A percentile compares a stretch with the other conserved stretches of the same genome.
These are phyloP conservation scores for Apodemia duryi DNA, from an alignment of 2,888 invertebrate species.

Conservation along the genomic window DNA sequence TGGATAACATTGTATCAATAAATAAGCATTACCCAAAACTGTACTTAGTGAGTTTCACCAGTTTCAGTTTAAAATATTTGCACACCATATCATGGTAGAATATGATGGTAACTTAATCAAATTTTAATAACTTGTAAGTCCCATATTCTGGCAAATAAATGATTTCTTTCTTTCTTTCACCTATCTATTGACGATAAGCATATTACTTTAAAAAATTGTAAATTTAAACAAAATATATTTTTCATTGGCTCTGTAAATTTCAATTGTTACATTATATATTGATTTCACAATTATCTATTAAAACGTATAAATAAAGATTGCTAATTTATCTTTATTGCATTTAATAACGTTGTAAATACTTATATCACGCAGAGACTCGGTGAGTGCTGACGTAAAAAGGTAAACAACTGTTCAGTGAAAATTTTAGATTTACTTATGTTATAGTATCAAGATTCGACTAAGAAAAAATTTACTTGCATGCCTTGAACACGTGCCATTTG, in stretches of 20 bases:
- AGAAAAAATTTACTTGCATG: background rate
- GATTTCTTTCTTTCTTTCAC: no score
- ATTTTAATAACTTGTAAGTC: no score
- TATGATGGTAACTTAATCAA: no score
- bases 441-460: background rate
- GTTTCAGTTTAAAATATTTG: no score
- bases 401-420: slow-evolving; percentile 27
- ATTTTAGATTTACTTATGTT: background rate
- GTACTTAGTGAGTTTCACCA: no score
- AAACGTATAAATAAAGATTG: slow-evolving; percentile 24
- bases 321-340: slow-evolving; percentile 33
- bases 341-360: slow-evolving; percentile 31
- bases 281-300: background rate
- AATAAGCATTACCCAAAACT: no score
- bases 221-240: background rate
- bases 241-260: slow-evolving; percentile 8
- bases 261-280: background rate
- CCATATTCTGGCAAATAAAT: no score
- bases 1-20: no score
- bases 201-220: no score
- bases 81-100: no score
- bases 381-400: slow-evolving; percentile 29
- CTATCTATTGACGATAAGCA: no score
- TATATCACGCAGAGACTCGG: slow-evolving; percentile 30
- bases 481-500: background rate